Evolutionary conservation across 2,797 vertebrate species (phyloP).

Genomic region (Saxicola maurus): DNA sequence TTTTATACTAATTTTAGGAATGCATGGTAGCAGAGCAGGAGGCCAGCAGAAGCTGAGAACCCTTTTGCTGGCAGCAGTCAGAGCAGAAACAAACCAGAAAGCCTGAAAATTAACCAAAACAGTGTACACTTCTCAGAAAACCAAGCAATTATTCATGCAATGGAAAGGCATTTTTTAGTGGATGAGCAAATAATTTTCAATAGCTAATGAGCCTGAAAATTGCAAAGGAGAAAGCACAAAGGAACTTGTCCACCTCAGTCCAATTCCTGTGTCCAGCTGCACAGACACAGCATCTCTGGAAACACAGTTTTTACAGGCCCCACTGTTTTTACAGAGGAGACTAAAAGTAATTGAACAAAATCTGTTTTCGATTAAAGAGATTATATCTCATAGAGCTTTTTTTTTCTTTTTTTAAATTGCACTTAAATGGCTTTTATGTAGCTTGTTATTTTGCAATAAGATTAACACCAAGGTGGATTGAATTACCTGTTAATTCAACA

Average conservation of each 20-base stretch:
- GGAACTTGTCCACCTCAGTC: neutral
- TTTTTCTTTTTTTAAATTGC: neutral
- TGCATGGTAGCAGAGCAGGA: neutral
- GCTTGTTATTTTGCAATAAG: constrained; percentile 51
- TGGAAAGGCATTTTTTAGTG: neutral
- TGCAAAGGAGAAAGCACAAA: neutral
- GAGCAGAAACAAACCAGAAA: neutral
- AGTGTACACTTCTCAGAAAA: neutral
- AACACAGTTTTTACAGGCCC: neutral
- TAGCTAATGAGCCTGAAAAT: neutral
- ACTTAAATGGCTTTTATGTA: constrained; percentile 45
- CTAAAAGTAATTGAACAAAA: constrained; percentile 34
- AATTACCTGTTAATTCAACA: constrained; percentile 58
- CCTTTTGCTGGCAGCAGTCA: neutral
- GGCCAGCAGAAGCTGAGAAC: neutral
- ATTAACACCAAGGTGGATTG: constrained; percentile 46
- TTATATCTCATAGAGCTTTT: neutral
- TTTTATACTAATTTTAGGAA: neutral
- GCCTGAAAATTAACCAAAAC: neutral
- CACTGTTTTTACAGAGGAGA: neutral
- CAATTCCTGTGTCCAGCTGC: neutral
- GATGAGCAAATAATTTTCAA: neutral
- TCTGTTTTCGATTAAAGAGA: constrained; percentile 47
- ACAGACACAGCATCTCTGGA: rapidly evolving
- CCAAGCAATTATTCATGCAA: neutral